Evolutionary conservation across 2,888 invertebrate genomes (phyloP).

Genomic region (Drosophila vallismaia): DNA sequence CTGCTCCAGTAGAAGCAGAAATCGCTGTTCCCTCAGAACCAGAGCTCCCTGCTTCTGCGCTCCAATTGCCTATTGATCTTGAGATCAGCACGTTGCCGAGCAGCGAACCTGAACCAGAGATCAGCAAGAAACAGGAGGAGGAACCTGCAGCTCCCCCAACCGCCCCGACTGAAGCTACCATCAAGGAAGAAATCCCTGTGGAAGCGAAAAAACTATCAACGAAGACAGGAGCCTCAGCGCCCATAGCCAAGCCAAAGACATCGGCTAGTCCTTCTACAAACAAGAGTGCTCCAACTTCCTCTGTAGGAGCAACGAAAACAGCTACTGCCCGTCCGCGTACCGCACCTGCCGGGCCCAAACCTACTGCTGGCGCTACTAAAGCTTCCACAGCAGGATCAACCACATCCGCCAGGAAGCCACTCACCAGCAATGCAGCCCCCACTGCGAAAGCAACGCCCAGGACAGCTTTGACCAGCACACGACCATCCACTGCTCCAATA

Average conservation of each 20-base stretch:
- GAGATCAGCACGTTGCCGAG: neutral
- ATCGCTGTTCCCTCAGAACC: too few relatives aligned
- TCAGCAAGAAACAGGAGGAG: slow-evolving; percentile 6
- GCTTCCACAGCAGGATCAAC: slow-evolving; percentile 51
- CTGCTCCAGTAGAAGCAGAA: too few relatives aligned
- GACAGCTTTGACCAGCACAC: slow-evolving; percentile 34
- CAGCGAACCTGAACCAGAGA: neutral
- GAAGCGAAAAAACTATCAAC: slow-evolving; percentile 59
- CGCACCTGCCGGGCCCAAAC: slow-evolving; percentile 55
- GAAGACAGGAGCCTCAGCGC: slow-evolving; percentile 8
- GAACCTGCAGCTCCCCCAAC: slow-evolving; percentile 41
- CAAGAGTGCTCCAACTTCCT: slow-evolving; percentile 15
- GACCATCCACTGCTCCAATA: slow-evolving; percentile 63
- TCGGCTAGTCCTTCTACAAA: slow-evolving; percentile 27
- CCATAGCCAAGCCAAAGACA: slow-evolving; percentile 52
- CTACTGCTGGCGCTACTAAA: slow-evolving; percentile 24
- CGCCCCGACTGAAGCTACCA: slow-evolving; percentile 36
- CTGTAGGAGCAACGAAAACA: slow-evolving; percentile 32
- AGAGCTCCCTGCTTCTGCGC: neutral
- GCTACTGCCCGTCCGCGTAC: slow-evolving; percentile 69
- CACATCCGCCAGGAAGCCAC: slow-evolving; percentile 55
- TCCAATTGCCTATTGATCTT: neutral
- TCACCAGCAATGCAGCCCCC: slow-evolving; percentile 47
- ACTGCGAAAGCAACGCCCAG: slow-evolving; percentile 52
- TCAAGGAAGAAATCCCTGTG: slow-evolving; percentile 47